Evolutionary conservation across 2,888 invertebrate genomes (phyloP).

Genomic region (Cephus runcator): DNA sequence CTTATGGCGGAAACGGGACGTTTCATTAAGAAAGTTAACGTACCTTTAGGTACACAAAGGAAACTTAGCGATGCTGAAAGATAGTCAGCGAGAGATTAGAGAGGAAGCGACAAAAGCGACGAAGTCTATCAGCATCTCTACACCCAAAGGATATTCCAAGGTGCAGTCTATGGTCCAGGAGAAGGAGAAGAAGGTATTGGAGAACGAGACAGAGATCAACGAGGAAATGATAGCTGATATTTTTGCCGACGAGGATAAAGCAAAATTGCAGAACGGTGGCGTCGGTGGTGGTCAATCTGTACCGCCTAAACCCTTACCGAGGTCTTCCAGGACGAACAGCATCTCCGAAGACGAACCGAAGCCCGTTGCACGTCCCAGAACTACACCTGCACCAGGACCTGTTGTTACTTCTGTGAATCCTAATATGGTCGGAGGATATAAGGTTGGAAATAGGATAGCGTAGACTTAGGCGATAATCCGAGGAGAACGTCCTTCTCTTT

Average conservation of each 20-base stretch:
- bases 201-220: conserved; percentile 48
- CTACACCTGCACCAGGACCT: conserved; percentile 69
- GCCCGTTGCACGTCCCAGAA: conserved; percentile 77
- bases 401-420: conserved; percentile 73
- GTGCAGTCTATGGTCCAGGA: conserved; percentile 46
- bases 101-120: conserved; percentile 46
- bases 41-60: conserved; percentile 62
- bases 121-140: conserved; percentile 39
- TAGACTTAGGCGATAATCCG: conserved; percentile 3
- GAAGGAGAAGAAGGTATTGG: conserved; percentile 48
- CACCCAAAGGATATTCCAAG: conserved; percentile 55
- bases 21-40: conserved; percentile 46
- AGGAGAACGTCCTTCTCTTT: not conserved
- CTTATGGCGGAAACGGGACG: not conserved
- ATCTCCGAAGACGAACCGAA: conserved; percentile 79
- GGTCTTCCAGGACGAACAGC: conserved; percentile 78
- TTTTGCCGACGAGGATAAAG: conserved; percentile 48
- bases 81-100: conserved; percentile 57
- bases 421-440: conserved; percentile 75
- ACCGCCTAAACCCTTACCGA: conserved; percentile 84
- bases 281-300: conserved; percentile 60
- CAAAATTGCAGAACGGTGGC: conserved; percentile 56
- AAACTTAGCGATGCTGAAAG: conserved; percentile 58
- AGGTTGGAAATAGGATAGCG: conserved; percentile 69
- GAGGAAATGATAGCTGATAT: conserved; percentile 41